These are phyloP conservation scores for Ceratotherium simum DNA, from an alignment of 2,113 vertebrate species.

Conservation along the genomic window DNA sequence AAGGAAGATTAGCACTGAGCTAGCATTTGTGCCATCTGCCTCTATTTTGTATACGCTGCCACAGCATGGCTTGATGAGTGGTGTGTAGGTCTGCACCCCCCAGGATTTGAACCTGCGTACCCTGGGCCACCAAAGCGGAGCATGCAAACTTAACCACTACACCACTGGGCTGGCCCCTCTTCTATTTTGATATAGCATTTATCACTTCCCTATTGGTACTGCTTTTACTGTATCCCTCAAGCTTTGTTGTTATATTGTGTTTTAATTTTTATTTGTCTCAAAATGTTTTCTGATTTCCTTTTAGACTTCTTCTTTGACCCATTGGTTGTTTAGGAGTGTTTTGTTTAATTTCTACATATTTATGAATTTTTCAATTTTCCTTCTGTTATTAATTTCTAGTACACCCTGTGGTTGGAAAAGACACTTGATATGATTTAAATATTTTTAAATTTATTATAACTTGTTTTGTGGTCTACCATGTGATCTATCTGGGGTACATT, in stretches of 20 bases:
- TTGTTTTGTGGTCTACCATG: neutral
- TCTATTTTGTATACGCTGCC: no score
- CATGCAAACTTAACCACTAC: no score
- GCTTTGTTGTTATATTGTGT: neutral
- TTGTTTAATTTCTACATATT: neutral
- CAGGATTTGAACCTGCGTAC: no score
- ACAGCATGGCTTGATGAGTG: no score
- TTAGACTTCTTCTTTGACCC: neutral
- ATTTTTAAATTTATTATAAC: neutral
- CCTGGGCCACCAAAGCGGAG: no score
- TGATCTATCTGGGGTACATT: neutral
- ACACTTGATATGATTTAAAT: neutral
- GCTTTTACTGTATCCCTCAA: neutral
- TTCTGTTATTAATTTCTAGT: neutral
- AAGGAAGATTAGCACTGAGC: no score
- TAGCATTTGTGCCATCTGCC: no score
- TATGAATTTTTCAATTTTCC: neutral
- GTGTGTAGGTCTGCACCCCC: no score
- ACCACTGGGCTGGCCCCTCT: neutral
- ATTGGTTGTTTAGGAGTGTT: neutral
- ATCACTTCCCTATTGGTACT: neutral
- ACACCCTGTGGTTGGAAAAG: neutral
- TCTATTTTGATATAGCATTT: neutral
- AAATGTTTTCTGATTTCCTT: neutral
- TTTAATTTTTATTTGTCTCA: neutral